Conservation (phyloP, 2,113 vertebrate genomes). For the Rhipidura dahli region DNA sequence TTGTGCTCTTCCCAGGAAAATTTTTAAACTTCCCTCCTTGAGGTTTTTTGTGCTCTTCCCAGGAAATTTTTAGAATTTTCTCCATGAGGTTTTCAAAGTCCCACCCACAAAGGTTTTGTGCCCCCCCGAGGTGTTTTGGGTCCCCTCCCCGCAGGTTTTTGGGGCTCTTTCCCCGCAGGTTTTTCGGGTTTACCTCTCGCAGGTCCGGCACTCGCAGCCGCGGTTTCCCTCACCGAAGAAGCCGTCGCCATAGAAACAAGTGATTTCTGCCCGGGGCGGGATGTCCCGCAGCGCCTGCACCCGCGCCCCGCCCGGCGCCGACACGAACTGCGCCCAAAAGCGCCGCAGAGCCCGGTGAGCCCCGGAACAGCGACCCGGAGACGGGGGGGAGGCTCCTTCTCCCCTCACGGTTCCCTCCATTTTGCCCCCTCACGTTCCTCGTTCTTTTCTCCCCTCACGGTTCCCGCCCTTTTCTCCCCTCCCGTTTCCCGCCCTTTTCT, state of each 20-base stretch:
- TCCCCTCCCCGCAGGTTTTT: neutral
- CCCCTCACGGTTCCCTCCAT: too few species aligned
- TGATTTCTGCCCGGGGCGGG: neutral
- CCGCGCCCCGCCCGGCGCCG: neutral
- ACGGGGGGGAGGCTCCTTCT: rapidly evolving
- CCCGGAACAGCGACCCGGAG: rapidly evolving
- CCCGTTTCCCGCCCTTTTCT: neutral
- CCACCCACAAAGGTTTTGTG: neutral
- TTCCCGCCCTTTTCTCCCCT: neutral
- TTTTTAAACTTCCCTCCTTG: too few species aligned
- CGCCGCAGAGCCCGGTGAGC: rapidly evolving
- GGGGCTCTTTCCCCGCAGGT: too few species aligned
- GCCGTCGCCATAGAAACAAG: neutral
- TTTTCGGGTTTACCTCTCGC: neutral
- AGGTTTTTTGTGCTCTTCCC: neutral
- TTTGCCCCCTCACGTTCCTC: too few species aligned
- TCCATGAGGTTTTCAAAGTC: too few species aligned
- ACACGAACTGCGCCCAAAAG: neutral
- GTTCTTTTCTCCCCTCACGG: neutral
- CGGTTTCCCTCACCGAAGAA: neutral
- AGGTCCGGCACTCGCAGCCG: neutral
- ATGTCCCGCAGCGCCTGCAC: neutral
- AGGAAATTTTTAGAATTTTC: too few species aligned
- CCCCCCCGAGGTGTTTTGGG: neutral
- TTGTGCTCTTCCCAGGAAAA: too few species aligned